Base-by-base conservation (phyloP, 2,113 vertebrate genomes). In the Pholis gunnellus region DNA sequence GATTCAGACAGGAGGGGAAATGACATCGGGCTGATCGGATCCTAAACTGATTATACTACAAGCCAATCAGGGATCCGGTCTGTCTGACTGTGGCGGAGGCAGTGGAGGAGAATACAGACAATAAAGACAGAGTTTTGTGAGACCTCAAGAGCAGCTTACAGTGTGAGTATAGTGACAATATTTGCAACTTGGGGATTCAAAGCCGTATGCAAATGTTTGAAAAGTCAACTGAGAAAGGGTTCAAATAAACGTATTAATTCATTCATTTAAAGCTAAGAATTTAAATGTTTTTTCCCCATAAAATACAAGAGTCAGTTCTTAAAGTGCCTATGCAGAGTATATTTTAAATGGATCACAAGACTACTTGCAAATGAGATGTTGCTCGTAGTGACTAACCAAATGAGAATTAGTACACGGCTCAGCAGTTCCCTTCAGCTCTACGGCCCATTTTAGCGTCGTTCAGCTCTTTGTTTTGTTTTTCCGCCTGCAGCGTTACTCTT, bases 31-130 rank as follows among this genome's bases (percentile, higher is more conserved):
- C 82, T 69, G 56, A 89, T 90, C 61, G 18, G 78, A 46, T 80
- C 57, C 74, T 90, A 83, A 93, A 89, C 50, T 71, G 54, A 87
- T 93, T 90, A 90, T 25, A 25, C 52, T 42, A 61, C 70, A 79
- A 64, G 42, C 25, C 63, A 84, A 78, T 81, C 65, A 72, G 56
- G 31, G 71, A 78, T 79, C 38, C 2, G 9, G 48, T 78, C 75
- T 34, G 50, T 75, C 79, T 75, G 48, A 50, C 67, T 70, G 29
- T 4, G 38, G 20, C 59, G 38, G 73, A 17, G 20, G 3, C 18
- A 31, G 34, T 6, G 38, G n/a, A 56, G 40, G 10, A 56, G 25
- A 83, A 42, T 20, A 15, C 15, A 31, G 46, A 50, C 31, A 31
- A 31, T 31, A 31, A 31, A 3, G 31, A 31, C 2, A 31, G 8